Evolutionary conservation across 2,113 vertebrate species (phyloP), one percentile per base, ranked within the genome.

Genomic region (Rhynchomys soricoides): DNA sequence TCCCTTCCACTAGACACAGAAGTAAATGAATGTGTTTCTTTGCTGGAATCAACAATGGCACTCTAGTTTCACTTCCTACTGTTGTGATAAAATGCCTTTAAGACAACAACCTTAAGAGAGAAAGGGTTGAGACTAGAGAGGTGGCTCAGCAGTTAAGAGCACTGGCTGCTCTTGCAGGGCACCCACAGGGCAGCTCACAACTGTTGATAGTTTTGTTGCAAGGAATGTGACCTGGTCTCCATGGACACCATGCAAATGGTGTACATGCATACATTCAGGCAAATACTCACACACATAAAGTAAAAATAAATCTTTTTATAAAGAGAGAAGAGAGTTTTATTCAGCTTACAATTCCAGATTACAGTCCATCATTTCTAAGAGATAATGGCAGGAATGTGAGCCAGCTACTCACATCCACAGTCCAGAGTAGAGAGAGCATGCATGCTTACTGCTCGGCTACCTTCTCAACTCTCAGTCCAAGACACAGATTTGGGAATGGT

Each of bases 41-140:
- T 15, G 37, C 34, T 81, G 81, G 75, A 50, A 43, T 24, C 0
- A 9, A 24, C 15, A 2, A 0, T 1, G 48, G 0, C 0, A 1
- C 43, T 6, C 62, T 66, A 29, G 24, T 19, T 66, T 86, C 26
- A 66, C 16, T 64, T 66, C 59, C 40, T 86, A 86, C 50, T 64
- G 26, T 17, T 19, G 26, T 64, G 40, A 62, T 85, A 31, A 22
- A 68, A 48, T 37, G 21, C 10, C 62, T 45, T 68, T 34, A 40
- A 0, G 22, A 86, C 40, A 66, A 43, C 59, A 86, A 37, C 43
- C 62, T 66, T 34, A 48, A 34, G 31, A 68, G 59, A 86, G 83
- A 68, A 48, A 86, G 24, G 9, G 26, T 62, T 43, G n/a, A 24
- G 15, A 24, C 57, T 85, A 29, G 81, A 85, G n/a, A 45, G n/a